A percentile compares a stretch with the other conserved stretches of the same genome.
phyloP scores from a whole-genome alignment of 2,888 invertebrate species.

The Tetramorium bicarinatum region DNA sequence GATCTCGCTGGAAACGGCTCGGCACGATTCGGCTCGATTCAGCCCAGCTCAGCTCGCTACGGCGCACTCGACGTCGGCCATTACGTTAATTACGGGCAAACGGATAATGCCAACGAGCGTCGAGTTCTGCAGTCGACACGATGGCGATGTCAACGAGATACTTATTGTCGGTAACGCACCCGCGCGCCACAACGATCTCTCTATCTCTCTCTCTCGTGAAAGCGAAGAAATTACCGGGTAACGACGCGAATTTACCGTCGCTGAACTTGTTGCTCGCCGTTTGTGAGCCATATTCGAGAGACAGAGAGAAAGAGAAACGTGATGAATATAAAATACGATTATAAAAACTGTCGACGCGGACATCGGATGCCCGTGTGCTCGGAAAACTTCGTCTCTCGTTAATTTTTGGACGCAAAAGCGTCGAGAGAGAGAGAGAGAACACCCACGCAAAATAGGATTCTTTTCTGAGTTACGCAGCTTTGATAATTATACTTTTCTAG shows the following conservation, averaged over 20 bases:
- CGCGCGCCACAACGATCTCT: slow-evolving; percentile 53
- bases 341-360: slow-evolving; percentile 38
- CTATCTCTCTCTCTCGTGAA: slow-evolving; percentile 34
- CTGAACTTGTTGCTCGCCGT: slow-evolving; percentile 39
- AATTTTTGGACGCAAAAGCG: slow-evolving; percentile 31
- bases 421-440: background rate
- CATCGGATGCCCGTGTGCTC: slow-evolving; percentile 31
- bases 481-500: slow-evolving; percentile 31
- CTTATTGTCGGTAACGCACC: slow-evolving; percentile 67
- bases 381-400: slow-evolving; percentile 26
- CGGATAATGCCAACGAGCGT: slow-evolving; percentile 62
- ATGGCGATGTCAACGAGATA: slow-evolving; percentile 67
- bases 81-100: slow-evolving; percentile 73
- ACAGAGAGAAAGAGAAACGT: slow-evolving; percentile 30
- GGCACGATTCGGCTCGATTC: slow-evolving; percentile 1
- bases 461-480: background rate
- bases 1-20: slow-evolving; percentile 54
- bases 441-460: background rate
- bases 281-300: slow-evolving; percentile 26
- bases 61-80: slow-evolving; percentile 47
- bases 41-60: slow-evolving; percentile 36
- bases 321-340: slow-evolving; percentile 42
- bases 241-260: slow-evolving; percentile 46
- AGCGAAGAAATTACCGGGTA: slow-evolving; percentile 65
- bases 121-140: slow-evolving; percentile 57